Evolutionary conservation across 1,140 invertebrate genomes (phyloP), one percentile per base, ranked within the genome.

Genomic region (Trichonephila clavipes): DNA sequence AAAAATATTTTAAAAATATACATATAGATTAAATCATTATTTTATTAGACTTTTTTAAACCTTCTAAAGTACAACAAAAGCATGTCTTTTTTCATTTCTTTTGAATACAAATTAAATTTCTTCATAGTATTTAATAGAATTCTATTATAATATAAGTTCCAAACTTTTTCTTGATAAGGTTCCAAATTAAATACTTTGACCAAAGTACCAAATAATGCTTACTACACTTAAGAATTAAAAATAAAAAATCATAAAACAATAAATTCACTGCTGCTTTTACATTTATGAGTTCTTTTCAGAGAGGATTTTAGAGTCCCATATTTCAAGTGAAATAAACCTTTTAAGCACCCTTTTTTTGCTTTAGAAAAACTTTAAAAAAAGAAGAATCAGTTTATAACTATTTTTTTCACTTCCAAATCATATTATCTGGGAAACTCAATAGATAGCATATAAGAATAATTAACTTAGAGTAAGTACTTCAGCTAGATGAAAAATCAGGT

Each of bases 381-480:
- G 0, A 64, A 51, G 10, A 51, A 10, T 51, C 62, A 40, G 34
- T 1, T 72, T 24, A 5, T 72, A 16, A 28, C 5, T 40, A 72
- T 4, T 77, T 77, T 77, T 77, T 77, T 77, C 6, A 77, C 28
- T 19, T 34, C 72, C 18, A 77, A 77, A 77, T 77, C 28, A 77
- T 34, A 77, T 77, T 77, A 77, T 19, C 10, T 34, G 7, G 34
- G 69, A 40, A 77, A 77, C 28, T 77, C 69, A 40, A 77, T 77
- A 34, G 28, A 77, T 77, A 77, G 14, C 28, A 18, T 77, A 16
- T 85, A 24, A 24, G 82, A 58, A 85, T 85, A 85, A 85, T 85
- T 85, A 85, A 85, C 58, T 85, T 85, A n/a, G 82, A 59, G 58
- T 85, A 85, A 59, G 58, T 85, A 59, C 82, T 85, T 85, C 21